phyloP scores from a whole-genome alignment of 2,797 vertebrate species.

The Diplodus puntazzo region DNA sequence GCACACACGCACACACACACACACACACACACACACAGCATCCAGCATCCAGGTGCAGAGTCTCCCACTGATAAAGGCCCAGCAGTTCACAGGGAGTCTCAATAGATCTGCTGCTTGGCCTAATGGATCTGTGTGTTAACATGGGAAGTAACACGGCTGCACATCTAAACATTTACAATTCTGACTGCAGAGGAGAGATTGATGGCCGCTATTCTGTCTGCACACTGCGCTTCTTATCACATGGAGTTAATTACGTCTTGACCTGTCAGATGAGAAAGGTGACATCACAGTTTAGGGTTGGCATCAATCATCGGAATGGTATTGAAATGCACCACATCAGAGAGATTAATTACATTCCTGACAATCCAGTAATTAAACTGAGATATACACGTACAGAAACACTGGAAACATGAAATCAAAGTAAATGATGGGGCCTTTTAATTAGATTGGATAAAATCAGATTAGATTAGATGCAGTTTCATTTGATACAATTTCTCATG shows the following conservation, averaged over 20 bases:
- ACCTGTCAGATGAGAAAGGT: slow-evolving; percentile 42
- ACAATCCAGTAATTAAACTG: slow-evolving; percentile 14
- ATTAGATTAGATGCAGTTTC: neutral
- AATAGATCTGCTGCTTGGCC: slow-evolving; percentile 34
- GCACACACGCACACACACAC: neutral
- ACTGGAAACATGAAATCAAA: neutral
- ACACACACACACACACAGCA: neutral
- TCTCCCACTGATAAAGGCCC: slow-evolving; percentile 74
- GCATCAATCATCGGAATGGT: slow-evolving; percentile 32
- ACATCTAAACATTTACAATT: slow-evolving; percentile 80
- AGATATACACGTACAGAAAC: slow-evolving; percentile 10
- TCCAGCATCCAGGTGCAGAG: slow-evolving; percentile 70
- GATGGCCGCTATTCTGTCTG: slow-evolving; percentile 52
- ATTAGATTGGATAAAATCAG: neutral
- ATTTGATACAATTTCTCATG: neutral
- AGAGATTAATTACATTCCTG: slow-evolving; percentile 5
- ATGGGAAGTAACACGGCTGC: slow-evolving; percentile 74
- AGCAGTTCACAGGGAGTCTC: slow-evolving; percentile 55
- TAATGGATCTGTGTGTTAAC: slow-evolving; percentile 70
- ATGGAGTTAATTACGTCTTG: slow-evolving; percentile 46
- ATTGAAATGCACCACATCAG: slow-evolving; percentile 1
- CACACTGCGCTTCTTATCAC: slow-evolving; percentile 56
- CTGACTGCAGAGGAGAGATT: slow-evolving; percentile 54
- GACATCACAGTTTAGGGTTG: slow-evolving; percentile 43
- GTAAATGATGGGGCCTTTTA: slow-evolving; percentile 19